Percentiles rank a stretch among this genome's conserved stretches.
Evolutionary conservation across 2,797 vertebrate species (phyloP).

Genomic region (Falco peregrinus): DNA sequence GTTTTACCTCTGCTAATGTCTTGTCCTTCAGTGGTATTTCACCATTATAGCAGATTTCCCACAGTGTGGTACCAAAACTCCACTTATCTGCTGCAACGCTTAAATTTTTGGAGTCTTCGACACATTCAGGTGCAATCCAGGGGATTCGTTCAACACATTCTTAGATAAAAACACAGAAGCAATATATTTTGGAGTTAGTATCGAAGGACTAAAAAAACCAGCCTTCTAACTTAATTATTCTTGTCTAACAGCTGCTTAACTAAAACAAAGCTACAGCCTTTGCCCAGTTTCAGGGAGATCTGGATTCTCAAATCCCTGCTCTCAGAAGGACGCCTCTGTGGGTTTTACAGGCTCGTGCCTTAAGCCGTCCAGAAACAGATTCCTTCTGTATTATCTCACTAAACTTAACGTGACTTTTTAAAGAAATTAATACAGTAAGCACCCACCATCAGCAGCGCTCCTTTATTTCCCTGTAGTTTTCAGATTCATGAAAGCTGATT

Average conservation of each 20-base stretch:
- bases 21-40: constrained; percentile 95
- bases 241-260: not conserved
- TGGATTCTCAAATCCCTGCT: not conserved
- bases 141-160: constrained; percentile 94
- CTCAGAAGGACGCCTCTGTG: not conserved
- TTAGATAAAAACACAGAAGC: constrained; percentile 55
- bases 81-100: constrained; percentile 94
- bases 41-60: constrained; percentile 98
- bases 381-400: not conserved
- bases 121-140: constrained; percentile 96
- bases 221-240: not conserved
- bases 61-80: constrained; percentile 97
- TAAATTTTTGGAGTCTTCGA: constrained; percentile 84
- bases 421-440: not conserved
- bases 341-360: not conserved
- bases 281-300: not conserved
- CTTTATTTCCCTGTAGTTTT: not conserved
- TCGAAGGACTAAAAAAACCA: not conserved
- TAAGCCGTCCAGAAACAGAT: not conserved
- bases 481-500: not conserved
- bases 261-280: not conserved
- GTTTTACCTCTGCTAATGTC: constrained; percentile 89
- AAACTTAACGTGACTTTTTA: not conserved
- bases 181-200: rapidly evolving
- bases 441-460: not conserved